Evolutionary conservation across 2,888 invertebrate species (phyloP).

Genomic region (Athrips mouffetella): DNA sequence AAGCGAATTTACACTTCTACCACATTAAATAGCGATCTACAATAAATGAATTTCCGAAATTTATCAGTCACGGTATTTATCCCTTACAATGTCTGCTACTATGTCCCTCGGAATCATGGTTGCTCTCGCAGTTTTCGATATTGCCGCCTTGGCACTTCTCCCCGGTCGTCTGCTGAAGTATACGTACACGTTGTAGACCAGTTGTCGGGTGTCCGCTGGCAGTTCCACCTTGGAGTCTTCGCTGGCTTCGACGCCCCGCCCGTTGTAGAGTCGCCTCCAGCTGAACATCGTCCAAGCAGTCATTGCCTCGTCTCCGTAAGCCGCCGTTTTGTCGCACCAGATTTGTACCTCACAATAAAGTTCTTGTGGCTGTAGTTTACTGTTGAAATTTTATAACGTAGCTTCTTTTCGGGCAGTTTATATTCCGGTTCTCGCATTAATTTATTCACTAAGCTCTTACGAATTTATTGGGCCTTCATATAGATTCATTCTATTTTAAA

Average conservation of each 20-base stretch:
- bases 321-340: slow-evolving; percentile 57
- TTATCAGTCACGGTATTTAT: slow-evolving; percentile 49
- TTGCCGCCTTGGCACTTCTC: slow-evolving; percentile 57
- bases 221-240: slow-evolving; percentile 59
- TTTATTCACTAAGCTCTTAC: neutral
- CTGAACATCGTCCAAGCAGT: slow-evolving; percentile 76
- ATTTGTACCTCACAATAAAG: neutral
- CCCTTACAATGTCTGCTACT: slow-evolving; percentile 66
- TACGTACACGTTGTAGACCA: slow-evolving; percentile 70
- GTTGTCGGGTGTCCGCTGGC: slow-evolving; percentile 67
- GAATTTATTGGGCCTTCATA: neutral
- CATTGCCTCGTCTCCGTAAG: slow-evolving; percentile 73
- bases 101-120: slow-evolving; percentile 70
- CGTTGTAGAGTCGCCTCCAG: slow-evolving; percentile 65
- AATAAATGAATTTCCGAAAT: too few species aligned
- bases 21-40: too few species aligned
- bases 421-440: neutral
- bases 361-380: neutral
- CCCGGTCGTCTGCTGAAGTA: slow-evolving; percentile 68
- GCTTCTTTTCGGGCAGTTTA: neutral
- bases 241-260: slow-evolving; percentile 45
- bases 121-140: slow-evolving; percentile 65
- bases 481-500: neutral
- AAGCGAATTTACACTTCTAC: too few species aligned
- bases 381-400: neutral